A percentile compares a stretch with the other conserved stretches of the same genome.
These are phyloP conservation scores for Cherax destructor DNA, from an alignment of 1,140 invertebrate species.

Conservation along the genomic window DNA sequence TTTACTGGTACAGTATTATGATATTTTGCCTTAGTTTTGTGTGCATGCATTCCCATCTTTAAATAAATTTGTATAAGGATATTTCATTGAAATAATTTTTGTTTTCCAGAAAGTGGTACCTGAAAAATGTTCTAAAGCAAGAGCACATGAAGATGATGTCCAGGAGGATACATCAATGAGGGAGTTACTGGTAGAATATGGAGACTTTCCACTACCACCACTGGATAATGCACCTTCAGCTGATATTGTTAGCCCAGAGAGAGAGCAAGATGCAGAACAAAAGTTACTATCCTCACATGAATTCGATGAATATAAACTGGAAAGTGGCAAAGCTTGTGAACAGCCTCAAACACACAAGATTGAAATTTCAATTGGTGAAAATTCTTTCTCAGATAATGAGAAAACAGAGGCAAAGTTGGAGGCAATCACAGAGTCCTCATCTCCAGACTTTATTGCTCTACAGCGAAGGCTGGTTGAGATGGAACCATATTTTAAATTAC, in stretches of 20 bases:
- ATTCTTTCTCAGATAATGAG: background rate
- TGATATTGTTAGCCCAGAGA: background rate
- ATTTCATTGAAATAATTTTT: background rate
- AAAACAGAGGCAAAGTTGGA: background rate
- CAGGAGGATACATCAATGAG: constrained; percentile 1
- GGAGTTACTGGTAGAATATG: constrained; percentile 44
- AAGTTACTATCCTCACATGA: background rate
- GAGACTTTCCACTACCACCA: constrained; percentile 13
- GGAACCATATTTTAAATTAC: constrained; percentile 49
- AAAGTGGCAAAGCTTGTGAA: background rate
- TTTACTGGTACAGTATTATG: no score
- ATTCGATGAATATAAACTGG: background rate
- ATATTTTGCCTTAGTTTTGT: no score
- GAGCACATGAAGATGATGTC: constrained; percentile 8
- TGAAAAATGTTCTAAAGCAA: constrained; percentile 31
- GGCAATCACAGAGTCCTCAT: background rate
- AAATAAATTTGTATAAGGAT: no score
- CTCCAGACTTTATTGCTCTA: constrained; percentile 43
- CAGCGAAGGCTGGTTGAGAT: constrained; percentile 26
- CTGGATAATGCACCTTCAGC: background rate
- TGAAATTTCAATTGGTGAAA: background rate
- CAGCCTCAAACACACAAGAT: background rate
- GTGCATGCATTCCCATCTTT: no score
- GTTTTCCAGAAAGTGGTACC: constrained; percentile 48
- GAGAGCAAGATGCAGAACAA: background rate